Conservation (phyloP, 2,888 invertebrate species). For the Allacma fusca region DNA sequence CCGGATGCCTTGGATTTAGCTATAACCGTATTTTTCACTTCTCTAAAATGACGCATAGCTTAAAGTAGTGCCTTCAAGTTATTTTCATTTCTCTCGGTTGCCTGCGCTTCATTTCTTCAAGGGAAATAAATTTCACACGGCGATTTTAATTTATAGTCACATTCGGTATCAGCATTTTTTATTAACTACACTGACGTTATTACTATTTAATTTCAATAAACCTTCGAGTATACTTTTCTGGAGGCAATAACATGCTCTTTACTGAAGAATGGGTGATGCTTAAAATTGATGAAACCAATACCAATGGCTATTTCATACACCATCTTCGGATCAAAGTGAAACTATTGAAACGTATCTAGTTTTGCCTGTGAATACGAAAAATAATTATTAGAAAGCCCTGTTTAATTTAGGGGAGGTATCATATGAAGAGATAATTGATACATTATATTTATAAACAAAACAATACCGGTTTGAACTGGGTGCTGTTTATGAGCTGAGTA, state of each 20-base stretch:
- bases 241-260: slow-evolving; percentile 74
- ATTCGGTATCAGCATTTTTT: too few species aligned
- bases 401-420: too few species aligned
- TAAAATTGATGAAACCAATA: slow-evolving; percentile 70
- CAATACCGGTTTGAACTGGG: slow-evolving; percentile 24
- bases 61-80: slow-evolving; percentile 56
- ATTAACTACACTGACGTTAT: too few species aligned
- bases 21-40: slow-evolving; percentile 64
- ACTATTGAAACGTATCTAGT: slow-evolving; percentile 53
- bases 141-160: too few species aligned
- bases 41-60: slow-evolving; percentile 65
- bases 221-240: slow-evolving; percentile 65
- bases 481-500: slow-evolving; percentile 59
- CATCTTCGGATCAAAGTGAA: slow-evolving; percentile 54
- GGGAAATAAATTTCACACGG: too few species aligned
- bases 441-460: too few species aligned
- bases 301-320: slow-evolving; percentile 67
- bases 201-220: too few species aligned
- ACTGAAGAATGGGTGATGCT: slow-evolving; percentile 77
- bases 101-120: slow-evolving; percentile 35
- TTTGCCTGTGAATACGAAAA: slow-evolving; percentile 43
- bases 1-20: slow-evolving; percentile 48
- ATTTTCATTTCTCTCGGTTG: slow-evolving; percentile 54
- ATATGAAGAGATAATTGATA: too few species aligned
- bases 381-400: background rate